Evolutionary conservation across 2,113 vertebrate genomes (phyloP), one percentile per base, ranked within the genome.

Genomic region (Podarcis raffonei): DNA sequence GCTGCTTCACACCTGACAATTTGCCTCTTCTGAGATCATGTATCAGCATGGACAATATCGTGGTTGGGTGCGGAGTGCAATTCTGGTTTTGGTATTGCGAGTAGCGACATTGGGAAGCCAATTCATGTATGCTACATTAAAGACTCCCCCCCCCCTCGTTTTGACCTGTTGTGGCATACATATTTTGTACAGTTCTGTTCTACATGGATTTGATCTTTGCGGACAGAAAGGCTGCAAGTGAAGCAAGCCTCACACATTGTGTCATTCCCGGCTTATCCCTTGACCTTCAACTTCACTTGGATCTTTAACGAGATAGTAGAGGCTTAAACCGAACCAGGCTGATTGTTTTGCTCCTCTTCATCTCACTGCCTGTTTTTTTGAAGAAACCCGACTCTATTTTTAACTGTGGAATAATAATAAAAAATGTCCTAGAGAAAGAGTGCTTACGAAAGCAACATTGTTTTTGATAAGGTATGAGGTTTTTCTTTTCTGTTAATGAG

Each of bases 321-420:
- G 75, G 75, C 72, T 12, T 57, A 82, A 91, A 92, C 71, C 13
- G 6, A 88, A 78, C 20, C 89, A 72, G 88, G 71, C 30, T 83
- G 35, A 92, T 81, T 82, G 66, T 42, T 90, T 81, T 89, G 75
- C 37, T 16, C 3, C 48, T 91, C 57, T 57, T 16, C 80, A 25
- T 78, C 66, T 93, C 0, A 53, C 2, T 72, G 0, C 39, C 15
- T 25, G 59, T 20, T 62, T 62, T 18, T 62, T 62, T 62, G 48
- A 53, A 62, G 59, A 62, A 62, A 62, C 59, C 59, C 4, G 18
- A 20, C 59, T 62, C 13, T 62, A 62, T 62, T 62, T 62, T 62
- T 62, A 62, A 62, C 15, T 62, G 59, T 62, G 59, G 59, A 4
- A 62, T 62, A 20, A 62, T 53, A 53, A 53, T 53, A 62, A 62